Evolutionary conservation across 2,113 vertebrate species (phyloP), one percentile per base, ranked within the genome.

Genomic region (Ceyx margarethae): DNA sequence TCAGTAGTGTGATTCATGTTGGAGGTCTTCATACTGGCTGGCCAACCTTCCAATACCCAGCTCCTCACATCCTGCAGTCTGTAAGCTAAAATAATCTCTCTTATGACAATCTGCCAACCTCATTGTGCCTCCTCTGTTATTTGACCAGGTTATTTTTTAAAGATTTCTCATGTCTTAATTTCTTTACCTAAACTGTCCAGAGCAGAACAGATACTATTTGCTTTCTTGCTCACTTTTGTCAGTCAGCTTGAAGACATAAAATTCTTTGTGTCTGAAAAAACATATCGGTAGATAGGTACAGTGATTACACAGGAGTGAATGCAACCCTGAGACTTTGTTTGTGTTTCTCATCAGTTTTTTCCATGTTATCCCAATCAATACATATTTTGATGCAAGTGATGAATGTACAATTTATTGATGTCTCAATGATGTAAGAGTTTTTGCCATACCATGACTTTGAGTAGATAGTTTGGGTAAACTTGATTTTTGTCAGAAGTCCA

Each of bases 381-480:
- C 3, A 5, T 54, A 64, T 89, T 53, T 71, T 73, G 31, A 66
- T 77, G 42, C 33, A 58, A 58, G 42, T 37, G 21, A n/a, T 76
- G 15, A 16, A 57, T 35, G 16, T 16, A 9, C 22, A n/a, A 31
- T 72, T 66, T 56, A 62, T 91, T 65, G 68, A 61, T 50, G 5
- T 46, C 23, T 8, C 15, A 19, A 21, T 25, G 9, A 53, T 7
- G 12, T 56, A 31, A 72, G n/a, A 11, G 11, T 28, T 92, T 45
- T 67, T 89, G 81, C 37, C n/a, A n/a, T 9, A 28, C 8, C 0
- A 0, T 75, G 11, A 25, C 13, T 81, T 84, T 62, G 48, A 85
- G n/a, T 21, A 12, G 29, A 3, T 3, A 43, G 9, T 17, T 67
- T 0, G 0, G 33, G 12, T 67, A 81, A 67, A 81, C 4, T 31